phyloP scores from a whole-genome alignment of 2,797 vertebrate genomes.

The Tangara arthus region DNA sequence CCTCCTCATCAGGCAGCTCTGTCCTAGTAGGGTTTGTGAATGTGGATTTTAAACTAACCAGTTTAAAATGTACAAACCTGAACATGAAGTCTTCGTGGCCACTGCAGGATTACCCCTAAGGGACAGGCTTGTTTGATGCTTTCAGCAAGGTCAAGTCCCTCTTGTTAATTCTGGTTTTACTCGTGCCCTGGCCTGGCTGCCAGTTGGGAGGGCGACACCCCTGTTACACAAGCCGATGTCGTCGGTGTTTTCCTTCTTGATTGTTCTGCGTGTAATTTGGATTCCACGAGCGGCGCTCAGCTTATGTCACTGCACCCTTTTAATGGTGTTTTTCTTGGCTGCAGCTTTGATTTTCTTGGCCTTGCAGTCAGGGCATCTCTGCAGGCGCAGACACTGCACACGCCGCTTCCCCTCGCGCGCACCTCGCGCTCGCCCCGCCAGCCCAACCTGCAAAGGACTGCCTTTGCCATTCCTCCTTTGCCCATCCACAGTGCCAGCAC shows the following conservation, averaged over 20 bases:
- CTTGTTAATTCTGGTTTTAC: neutral
- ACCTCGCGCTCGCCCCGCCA: neutral
- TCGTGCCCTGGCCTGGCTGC: neutral
- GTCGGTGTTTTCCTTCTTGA: neutral
- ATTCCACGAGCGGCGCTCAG: neutral
- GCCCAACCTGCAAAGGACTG: neutral
- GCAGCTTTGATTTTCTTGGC: conserved; percentile 34
- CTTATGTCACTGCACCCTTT: conserved; percentile 13
- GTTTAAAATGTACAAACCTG: neutral
- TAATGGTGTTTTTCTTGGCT: conserved; percentile 45
- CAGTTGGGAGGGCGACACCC: neutral
- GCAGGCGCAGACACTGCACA: neutral
- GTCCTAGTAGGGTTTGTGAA: neutral
- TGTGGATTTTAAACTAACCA: neutral
- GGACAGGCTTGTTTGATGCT: neutral
- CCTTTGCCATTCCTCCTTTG: neutral
- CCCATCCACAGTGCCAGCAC: fast-evolving
- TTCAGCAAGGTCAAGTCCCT: neutral
- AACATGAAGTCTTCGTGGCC: fast-evolving
- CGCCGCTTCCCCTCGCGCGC: neutral
- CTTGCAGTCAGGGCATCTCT: neutral
- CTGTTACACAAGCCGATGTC: neutral
- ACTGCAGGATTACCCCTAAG: neutral
- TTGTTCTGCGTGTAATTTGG: neutral
- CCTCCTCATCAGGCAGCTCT: neutral